Evolutionary conservation across 2,113 vertebrate genomes (phyloP), one percentile per base, ranked within the genome.

Genomic region (Synchiropus splendidus): DNA sequence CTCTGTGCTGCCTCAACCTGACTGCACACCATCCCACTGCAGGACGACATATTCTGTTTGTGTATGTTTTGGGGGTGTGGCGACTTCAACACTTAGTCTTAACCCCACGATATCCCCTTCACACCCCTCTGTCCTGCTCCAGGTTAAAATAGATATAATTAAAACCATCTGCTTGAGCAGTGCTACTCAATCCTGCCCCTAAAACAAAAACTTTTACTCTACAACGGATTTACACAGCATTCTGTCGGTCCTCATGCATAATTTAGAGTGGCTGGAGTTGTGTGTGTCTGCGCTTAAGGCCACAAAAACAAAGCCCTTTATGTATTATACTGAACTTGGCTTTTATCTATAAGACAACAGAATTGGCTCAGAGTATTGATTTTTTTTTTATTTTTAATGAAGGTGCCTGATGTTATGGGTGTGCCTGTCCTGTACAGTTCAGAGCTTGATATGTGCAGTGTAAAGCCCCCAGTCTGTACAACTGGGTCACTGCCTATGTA

Each of bases 21-120:
- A 78, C 72, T 54, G 58, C 41, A 36, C 45, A 51, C 79, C 83
- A 83, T 86, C 81, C 85, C 82, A 60, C 59, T 58, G 42, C 61
- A 63, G 63, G 75, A 80, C 79, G 74, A 69, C 45, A 66, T 45
- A 13, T 9, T 54, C 46, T 60, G 30, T 51, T 37, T 56, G 2
- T 70, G 41, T 55, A 44, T 43, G 49, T 42, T 15, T 46, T 21
- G 42, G 58, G 52, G 31, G 51, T 64, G 50, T 56, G 61, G 65
- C 10, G 10, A 63, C 61, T 60, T 70, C 77, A 80, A 83, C 74
- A 75, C 73, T 72, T 71, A 80, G 75, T 67, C 55, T 41, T 48
- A 46, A 50, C 39, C 49, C 56, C 14, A 36, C 52, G 60, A 36
- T 54, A 72, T 60, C 47, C 50, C 37, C 61, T 64, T 43, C 49